These are phyloP conservation scores for Phyllostomus hastatus DNA, from an alignment of 2,113 vertebrate species.

Conservation along the genomic window DNA sequence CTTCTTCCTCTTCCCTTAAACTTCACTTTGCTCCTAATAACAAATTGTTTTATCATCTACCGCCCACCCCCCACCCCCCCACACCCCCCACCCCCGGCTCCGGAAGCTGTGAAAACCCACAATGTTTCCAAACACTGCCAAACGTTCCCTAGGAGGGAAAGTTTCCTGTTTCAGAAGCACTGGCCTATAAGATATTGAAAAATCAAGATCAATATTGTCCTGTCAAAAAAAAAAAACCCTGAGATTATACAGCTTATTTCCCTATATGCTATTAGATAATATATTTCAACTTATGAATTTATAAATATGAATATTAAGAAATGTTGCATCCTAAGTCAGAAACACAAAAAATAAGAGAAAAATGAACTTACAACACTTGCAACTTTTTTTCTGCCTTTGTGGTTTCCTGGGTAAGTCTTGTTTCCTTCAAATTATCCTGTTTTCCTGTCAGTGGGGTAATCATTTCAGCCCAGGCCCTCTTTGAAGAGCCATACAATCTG, in stretches of 20 bases:
- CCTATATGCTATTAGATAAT: neutral
- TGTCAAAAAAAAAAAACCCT: neutral
- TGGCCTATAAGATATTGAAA: neutral
- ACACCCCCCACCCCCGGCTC: neutral
- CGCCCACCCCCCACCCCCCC: neutral
- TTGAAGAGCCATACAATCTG: neutral
- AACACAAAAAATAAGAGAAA: conserved; percentile 45
- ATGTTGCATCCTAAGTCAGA: conserved; percentile 32
- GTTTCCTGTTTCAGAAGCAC: neutral
- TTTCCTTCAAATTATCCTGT: conserved; percentile 23
- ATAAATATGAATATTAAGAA: conserved; percentile 22
- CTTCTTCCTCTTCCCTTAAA: conserved; percentile 19
- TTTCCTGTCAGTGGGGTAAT: neutral
- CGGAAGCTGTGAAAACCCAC: neutral
- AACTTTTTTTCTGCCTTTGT: conserved; percentile 17
- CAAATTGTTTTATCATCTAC: neutral
- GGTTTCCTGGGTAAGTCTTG: neutral
- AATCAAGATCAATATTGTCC: neutral
- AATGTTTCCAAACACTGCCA: neutral
- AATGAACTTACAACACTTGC: neutral
- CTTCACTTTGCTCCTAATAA: conserved; percentile 5
- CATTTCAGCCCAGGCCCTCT: neutral
- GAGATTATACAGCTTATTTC: conserved; percentile 26
- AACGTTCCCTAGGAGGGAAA: neutral
- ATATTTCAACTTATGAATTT: conserved; percentile 16